Percentiles rank a stretch among this genome's conserved stretches.
Evolutionary conservation across 2,888 invertebrate genomes (phyloP).

Genomic region (Andrena minutula): DNA sequence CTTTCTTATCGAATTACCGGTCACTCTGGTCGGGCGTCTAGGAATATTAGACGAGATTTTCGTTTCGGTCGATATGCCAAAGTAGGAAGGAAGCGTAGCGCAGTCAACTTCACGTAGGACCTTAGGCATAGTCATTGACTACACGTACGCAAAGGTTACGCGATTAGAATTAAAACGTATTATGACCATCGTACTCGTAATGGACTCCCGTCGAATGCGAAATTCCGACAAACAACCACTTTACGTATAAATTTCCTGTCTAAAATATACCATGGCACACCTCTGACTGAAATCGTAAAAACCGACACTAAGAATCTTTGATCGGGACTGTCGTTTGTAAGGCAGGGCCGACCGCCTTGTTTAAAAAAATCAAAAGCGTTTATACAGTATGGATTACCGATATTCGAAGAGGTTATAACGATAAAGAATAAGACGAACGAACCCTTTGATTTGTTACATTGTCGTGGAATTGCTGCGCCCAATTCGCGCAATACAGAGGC

Average conservation of each 20-base stretch:
- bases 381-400: background rate
- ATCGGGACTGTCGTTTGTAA: background rate
- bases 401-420: background rate
- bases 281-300: conserved; percentile 2
- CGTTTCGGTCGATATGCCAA: conserved; percentile 54
- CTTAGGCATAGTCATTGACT: conserved; percentile 38
- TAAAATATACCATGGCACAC: background rate
- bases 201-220: background rate
- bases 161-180: conserved; percentile 21
- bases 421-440: background rate
- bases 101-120: conserved; percentile 46
- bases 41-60: conserved; percentile 36
- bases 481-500: conserved; percentile 12
- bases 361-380: background rate
- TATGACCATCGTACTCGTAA: conserved; percentile 8
- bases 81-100: conserved; percentile 57
- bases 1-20: conserved; percentile 12
- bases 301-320: background rate
- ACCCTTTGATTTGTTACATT: background rate
- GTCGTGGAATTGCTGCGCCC: background rate
- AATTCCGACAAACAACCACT: background rate
- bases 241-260: conserved; percentile 21
- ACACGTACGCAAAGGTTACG: conserved; percentile 19
- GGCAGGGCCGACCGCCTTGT: background rate
- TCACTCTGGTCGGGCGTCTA: conserved; percentile 12